Evolutionary conservation across 1,140 invertebrate genomes (phyloP).

Genomic region (Drosophila kohkoa): DNA sequence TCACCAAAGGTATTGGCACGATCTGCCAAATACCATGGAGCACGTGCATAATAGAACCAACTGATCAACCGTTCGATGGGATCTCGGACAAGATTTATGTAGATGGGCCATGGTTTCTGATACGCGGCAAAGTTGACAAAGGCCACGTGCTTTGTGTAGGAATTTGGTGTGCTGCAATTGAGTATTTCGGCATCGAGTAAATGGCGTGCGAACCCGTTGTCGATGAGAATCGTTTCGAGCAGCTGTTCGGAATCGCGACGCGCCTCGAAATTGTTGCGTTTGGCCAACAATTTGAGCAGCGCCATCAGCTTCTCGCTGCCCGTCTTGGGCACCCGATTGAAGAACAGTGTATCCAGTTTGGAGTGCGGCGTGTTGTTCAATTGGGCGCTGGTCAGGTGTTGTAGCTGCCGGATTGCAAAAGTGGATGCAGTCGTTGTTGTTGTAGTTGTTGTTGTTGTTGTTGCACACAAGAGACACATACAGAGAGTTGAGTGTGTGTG

Average conservation of each 20-base stretch:
- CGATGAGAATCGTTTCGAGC: constrained; percentile 87
- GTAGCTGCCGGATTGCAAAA: constrained; percentile 76
- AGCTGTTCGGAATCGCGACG: constrained; percentile 93
- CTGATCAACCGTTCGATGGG: constrained; percentile 95
- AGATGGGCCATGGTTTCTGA: constrained; percentile 92
- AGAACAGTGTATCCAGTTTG: constrained; percentile 91
- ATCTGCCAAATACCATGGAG: constrained; percentile 95
- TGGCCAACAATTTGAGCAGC: constrained; percentile 89
- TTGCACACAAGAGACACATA: constrained; percentile 33
- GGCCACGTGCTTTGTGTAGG: constrained; percentile 92
- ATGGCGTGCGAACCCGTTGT: constrained; percentile 90
- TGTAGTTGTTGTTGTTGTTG: constrained; percentile 1
- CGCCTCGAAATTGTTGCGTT: constrained; percentile 91
- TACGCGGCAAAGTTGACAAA: constrained; percentile 92
- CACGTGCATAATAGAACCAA: constrained; percentile 94
- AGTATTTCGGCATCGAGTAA: constrained; percentile 86
- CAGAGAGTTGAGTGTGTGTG: constrained; percentile 14
- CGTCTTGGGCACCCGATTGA: constrained; percentile 95
- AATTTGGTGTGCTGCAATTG: constrained; percentile 85
- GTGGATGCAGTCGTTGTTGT: constrained; percentile 47
- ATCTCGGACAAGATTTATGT: constrained; percentile 94
- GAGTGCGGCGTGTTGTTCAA: constrained; percentile 92
- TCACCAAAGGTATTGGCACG: constrained; percentile 93
- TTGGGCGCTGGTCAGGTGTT: constrained; percentile 79
- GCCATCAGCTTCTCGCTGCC: constrained; percentile 95